A percentile compares a stretch with the other conserved stretches of the same genome.
These are phyloP conservation scores for Meloidogyne hapla DNA, from an alignment of 1,140 invertebrate genomes.

Conservation along the genomic window DNA sequence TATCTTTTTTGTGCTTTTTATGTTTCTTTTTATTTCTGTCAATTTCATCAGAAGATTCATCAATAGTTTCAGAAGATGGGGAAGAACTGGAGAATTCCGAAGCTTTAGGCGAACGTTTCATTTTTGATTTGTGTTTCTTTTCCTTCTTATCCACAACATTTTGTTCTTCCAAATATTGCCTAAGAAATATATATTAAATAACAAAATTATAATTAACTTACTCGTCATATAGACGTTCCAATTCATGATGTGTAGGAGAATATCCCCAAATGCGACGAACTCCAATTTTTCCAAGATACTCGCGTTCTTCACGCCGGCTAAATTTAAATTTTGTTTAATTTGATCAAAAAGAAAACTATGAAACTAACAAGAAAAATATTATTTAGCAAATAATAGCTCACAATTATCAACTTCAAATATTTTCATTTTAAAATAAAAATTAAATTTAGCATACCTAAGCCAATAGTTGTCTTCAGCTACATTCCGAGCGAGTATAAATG, in stretches of 20 bases:
- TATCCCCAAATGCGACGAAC: conserved; percentile 48
- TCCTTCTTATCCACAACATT: conserved; percentile 29
- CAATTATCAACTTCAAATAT: not conserved
- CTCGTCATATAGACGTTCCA: conserved; percentile 51
- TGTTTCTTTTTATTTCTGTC: conserved; percentile 40
- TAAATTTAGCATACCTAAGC: conserved; percentile 36
- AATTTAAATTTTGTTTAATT: not conserved
- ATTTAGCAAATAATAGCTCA: no score
- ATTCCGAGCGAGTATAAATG: conserved; percentile 9
- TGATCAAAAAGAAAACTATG: not conserved
- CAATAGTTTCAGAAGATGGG: conserved; percentile 8
- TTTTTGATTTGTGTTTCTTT: conserved; percentile 20
- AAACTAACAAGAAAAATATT: no score
- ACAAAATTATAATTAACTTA: conserved; percentile 27
- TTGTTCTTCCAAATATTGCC: conserved; percentile 19
- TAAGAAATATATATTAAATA: not conserved
- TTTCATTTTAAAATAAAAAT: not conserved
- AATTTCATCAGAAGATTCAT: conserved; percentile 26
- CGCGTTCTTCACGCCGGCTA: conserved; percentile 49
- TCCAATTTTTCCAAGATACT: conserved; percentile 41
- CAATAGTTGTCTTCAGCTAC: conserved; percentile 43
- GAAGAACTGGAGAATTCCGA: conserved; percentile 18
- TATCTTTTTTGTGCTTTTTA: conserved; percentile 53
- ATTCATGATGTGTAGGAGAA: conserved; percentile 54
- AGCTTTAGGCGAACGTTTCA: not conserved